Base-by-base conservation (phyloP, 2,113 vertebrate genomes). In the Nanorana parkeri region DNA sequence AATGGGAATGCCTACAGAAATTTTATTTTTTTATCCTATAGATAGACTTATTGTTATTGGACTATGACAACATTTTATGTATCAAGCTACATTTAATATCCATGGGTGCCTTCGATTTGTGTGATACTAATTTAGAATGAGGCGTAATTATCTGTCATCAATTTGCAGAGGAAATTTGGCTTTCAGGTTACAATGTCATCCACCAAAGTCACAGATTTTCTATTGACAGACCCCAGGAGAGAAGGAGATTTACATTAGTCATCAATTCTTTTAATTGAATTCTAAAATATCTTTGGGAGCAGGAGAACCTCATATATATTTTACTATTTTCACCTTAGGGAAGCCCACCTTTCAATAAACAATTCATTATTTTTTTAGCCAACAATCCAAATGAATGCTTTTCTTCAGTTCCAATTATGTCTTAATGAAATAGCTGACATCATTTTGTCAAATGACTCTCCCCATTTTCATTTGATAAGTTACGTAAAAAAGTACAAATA, bases 191-290 rank as follows among this genome's bases (percentile, higher is more conserved):
- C 26, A 74, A 74, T n/a, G 51, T 74, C 54, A 74, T 74, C 71
- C 32, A 55, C 26, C 71, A 74, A 73, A 56, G 69, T 55, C 69
- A 73, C 24, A 20, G 52, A 19, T 52, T 56, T n/a, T 19, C 23
- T n/a, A 29, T 26, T 19, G 54, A 52, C 28, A 55, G 17, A 29
- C 26, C 55, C 24, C 17, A 28, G 47, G 47, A 51, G 47, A 55
- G 68, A 54, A 5, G 4, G 47, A 47, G 55, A 73, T 29, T 15
- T 51, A 73, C 24, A 55, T 54, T 56, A 56, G 69, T 73, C 69
- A 73, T 73, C 56, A 73, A 73, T 29, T 29, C 68, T 73, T 73
- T 17, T 56, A 73, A 73, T 73, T 73, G 69, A 73, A 73, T 73
- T 56, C 28, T 55, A 29, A 56, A 72, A 72, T 56, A 73, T 73